Conservation (phyloP, 2,797 vertebrate genomes). For the Pantherophis vulpinus region DNA sequence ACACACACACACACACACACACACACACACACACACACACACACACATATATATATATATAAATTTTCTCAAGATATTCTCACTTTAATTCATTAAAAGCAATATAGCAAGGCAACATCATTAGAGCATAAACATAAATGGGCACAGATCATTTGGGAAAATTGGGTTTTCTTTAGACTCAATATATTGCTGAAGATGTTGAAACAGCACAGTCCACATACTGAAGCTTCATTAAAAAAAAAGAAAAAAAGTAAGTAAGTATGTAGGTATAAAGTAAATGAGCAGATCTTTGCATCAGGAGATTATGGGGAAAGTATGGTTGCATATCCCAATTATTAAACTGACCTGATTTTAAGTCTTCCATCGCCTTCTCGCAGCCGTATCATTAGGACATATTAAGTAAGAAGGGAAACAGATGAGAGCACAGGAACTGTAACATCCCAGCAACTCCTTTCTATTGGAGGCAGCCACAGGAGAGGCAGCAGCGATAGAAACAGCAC, state of each 20-base stretch:
- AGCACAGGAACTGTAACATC: background rate
- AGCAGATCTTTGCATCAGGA: background rate
- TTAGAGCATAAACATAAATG: conserved; percentile 14
- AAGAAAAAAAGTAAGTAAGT: too few relatives aligned
- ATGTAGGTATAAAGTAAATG: background rate
- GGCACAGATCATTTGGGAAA: background rate
- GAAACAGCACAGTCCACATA: background rate
- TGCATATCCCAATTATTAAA: background rate
- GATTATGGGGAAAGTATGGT: background rate
- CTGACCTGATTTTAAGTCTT: background rate
- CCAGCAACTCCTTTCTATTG: background rate
- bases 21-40: too few relatives aligned
- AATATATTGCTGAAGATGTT: background rate
- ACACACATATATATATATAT: too few relatives aligned
- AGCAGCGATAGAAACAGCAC: background rate
- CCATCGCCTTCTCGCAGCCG: background rate
- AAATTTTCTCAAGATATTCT: conserved; percentile 11
- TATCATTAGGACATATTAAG: background rate
- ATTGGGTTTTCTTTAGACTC: conserved; percentile 21
- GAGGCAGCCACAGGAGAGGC: background rate
- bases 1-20: too few relatives aligned
- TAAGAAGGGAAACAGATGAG: too few relatives aligned
- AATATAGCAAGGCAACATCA: conserved; percentile 18
- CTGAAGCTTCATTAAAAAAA: background rate
- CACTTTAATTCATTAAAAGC: conserved; percentile 29